Percentiles rank a stretch among this genome's conserved stretches.
Evolutionary conservation across 2,113 vertebrate species (phyloP).

Genomic region (Podarcis raffonei): DNA sequence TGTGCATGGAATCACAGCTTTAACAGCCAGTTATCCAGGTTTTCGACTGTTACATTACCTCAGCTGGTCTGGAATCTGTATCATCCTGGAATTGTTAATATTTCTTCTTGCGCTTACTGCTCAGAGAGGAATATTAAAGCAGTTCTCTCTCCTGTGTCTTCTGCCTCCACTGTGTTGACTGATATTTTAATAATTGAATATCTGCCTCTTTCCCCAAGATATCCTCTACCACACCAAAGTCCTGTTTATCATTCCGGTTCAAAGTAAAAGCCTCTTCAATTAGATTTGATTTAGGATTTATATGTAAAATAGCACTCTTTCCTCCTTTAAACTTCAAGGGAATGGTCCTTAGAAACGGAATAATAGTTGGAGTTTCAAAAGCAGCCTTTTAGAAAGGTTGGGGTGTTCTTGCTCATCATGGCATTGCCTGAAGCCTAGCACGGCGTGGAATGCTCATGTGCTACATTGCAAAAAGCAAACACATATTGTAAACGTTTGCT

Average conservation of each 20-base stretch:
- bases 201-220: not conserved
- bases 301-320: conserved; percentile 1
- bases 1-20: not conserved
- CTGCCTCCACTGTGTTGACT: not conserved
- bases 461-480: not conserved
- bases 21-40: fast-evolving
- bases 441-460: not conserved
- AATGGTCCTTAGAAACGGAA: not conserved
- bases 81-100: not conserved
- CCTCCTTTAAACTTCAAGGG: not conserved
- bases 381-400: not conserved
- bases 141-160: conserved; percentile 21
- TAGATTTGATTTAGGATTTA: conserved; percentile 1
- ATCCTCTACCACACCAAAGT: not conserved
- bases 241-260: conserved; percentile 12
- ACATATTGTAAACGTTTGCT: not conserved
- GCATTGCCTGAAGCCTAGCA: not conserved
- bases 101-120: conserved; percentile 1
- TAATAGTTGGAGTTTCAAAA: not conserved
- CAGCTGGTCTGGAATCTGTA: not conserved
- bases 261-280: not conserved
- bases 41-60: not conserved
- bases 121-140: conserved; percentile 24
- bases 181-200: conserved; percentile 14
- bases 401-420: not conserved